A percentile compares a stretch with the other conserved stretches of the same genome.
Evolutionary conservation across 2,888 invertebrate species (phyloP).

Genomic region (Ichneumoninae sp.): DNA sequence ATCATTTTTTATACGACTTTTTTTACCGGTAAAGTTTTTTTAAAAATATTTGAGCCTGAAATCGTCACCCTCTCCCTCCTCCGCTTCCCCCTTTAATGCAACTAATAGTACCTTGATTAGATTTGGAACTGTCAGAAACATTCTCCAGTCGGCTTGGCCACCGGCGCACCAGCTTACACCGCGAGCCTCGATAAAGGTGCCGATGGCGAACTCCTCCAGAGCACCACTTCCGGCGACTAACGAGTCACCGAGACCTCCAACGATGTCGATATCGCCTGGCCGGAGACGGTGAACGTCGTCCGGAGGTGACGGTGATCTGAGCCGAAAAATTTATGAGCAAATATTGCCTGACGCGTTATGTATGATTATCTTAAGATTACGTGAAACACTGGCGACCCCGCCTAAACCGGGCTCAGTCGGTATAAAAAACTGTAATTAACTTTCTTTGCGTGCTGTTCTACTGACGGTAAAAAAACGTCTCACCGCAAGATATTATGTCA

Average conservation of each 20-base stretch:
- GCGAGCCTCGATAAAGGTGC: constrained; percentile 90
- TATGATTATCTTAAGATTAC: too few relatives aligned
- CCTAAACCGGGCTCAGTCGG: too few relatives aligned
- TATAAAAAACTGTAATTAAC: too few relatives aligned
- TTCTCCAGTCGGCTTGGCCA: constrained; percentile 89
- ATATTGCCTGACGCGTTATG: too few relatives aligned
- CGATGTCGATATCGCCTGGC: constrained; percentile 90
- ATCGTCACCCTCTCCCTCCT: too few relatives aligned
- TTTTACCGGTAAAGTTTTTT: too few relatives aligned
- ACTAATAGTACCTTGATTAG: constrained; percentile 84
- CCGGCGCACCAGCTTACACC: constrained; percentile 92
- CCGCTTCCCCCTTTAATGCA: not conserved
- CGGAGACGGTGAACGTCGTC: constrained; percentile 89
- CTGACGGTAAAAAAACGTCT: too few relatives aligned
- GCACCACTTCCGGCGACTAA: constrained; percentile 91
- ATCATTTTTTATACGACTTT: too few relatives aligned
- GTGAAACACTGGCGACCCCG: too few relatives aligned
- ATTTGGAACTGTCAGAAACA: constrained; percentile 90
- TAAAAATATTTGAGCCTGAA: too few relatives aligned
- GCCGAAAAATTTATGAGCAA: constrained; percentile 31
- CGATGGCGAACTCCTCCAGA: constrained; percentile 89
- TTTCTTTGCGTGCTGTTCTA: too few relatives aligned
- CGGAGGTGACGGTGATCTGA: constrained; percentile 83
- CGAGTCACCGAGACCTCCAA: constrained; percentile 90
- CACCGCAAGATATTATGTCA: too few relatives aligned